Evolutionary conservation across 2,888 invertebrate species (phyloP).

Genomic region (Prosapia bicincta): DNA sequence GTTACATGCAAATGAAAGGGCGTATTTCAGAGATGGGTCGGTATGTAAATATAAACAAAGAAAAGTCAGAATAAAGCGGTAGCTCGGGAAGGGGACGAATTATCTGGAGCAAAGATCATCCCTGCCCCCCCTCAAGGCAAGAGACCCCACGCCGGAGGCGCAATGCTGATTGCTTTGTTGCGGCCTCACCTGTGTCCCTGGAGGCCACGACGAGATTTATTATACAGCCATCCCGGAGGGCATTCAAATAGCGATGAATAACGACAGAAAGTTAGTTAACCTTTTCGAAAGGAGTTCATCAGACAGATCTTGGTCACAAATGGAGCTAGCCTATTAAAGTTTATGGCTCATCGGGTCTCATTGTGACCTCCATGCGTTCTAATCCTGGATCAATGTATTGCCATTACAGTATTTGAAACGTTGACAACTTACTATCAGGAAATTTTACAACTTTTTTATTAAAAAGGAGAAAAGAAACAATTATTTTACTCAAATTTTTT

Average conservation of each 20-base stretch:
- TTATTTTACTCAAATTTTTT: too few relatives aligned
- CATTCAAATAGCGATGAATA: not conserved
- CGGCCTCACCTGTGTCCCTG: not conserved
- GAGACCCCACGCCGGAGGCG: not conserved
- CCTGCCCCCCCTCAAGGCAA: not conserved
- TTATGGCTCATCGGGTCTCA: too few relatives aligned
- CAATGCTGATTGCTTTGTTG: not conserved
- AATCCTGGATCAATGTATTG: too few relatives aligned
- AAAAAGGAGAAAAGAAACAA: too few relatives aligned
- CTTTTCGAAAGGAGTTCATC: not conserved
- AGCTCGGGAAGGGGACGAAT: not conserved
- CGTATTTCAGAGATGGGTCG: not conserved
- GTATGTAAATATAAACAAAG: not conserved
- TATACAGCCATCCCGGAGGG: not conserved
- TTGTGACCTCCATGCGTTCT: too few relatives aligned
- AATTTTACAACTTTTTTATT: too few relatives aligned
- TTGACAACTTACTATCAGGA: too few relatives aligned
- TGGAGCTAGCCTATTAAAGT: not conserved
- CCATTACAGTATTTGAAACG: too few relatives aligned
- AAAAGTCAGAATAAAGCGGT: not conserved
- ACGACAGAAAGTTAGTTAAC: not conserved
- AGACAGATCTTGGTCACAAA: not conserved
- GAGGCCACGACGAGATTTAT: not conserved
- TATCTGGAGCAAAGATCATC: not conserved
- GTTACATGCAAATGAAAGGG: not conserved